Evolutionary conservation across 2,113 vertebrate genomes (phyloP).

Genomic region (Chloebia gouldiae): DNA sequence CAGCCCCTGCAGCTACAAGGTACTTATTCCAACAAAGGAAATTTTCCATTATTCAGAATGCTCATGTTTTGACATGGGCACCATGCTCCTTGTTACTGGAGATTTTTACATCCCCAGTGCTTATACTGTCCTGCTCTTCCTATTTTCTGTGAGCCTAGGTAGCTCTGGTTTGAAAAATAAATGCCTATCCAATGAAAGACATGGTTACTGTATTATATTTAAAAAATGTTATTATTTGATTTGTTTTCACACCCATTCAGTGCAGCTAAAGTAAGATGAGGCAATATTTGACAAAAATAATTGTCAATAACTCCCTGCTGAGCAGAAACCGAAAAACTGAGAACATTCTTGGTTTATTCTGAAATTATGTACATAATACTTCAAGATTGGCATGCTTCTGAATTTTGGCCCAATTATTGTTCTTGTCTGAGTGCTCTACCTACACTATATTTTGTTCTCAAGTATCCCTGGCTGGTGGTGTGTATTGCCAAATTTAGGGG

Average conservation of each 20-base stretch:
- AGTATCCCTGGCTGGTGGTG: not conserved
- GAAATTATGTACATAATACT: not conserved
- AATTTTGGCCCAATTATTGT: not conserved
- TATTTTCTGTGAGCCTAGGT: not conserved
- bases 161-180: not conserved
- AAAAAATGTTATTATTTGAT: not conserved
- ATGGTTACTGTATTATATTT: not conserved
- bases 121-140: not conserved
- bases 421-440: not conserved
- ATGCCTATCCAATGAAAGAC: not conserved
- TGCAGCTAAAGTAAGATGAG: not conserved
- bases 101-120: not conserved
- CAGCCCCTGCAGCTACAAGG: slow-evolving; percentile 93
- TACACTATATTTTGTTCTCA: not conserved
- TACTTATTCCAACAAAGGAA: slow-evolving; percentile 37
- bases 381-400: not conserved
- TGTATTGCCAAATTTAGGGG: not conserved
- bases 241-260: not conserved
- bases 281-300: not conserved
- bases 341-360: not conserved
- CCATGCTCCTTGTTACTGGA: not conserved
- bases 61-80: slow-evolving; percentile 39
- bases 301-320: too few species aligned
- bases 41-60: not conserved
- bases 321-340: not conserved